phyloP scores from a whole-genome alignment of 1,140 invertebrate genomes.

The Sarcophaga bullata region DNA sequence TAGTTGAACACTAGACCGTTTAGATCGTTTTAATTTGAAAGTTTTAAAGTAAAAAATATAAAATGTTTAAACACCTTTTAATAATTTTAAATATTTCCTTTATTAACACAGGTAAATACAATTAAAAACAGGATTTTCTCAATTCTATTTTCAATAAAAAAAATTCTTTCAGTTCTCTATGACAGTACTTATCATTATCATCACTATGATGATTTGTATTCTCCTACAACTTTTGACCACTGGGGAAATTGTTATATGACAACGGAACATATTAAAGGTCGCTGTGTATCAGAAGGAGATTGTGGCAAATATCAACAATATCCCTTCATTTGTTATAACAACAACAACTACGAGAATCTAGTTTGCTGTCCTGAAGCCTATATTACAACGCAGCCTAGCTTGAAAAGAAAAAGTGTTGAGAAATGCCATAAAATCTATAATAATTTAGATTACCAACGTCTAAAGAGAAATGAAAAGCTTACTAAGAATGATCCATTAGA shows the following conservation, averaged over 20 bases:
- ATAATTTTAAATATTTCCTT: too few relatives aligned
- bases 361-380: slow-evolving; percentile 51
- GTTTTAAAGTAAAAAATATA: too few relatives aligned
- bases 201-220: too few relatives aligned
- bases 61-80: too few relatives aligned
- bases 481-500: slow-evolving; percentile 39
- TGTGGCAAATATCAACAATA: slow-evolving; percentile 46
- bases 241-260: slow-evolving; percentile 49
- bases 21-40: too few relatives aligned
- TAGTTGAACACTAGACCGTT: too few relatives aligned
- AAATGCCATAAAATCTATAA: neutral
- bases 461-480: neutral
- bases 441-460: neutral
- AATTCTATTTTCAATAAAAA: too few relatives aligned
- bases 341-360: slow-evolving; percentile 34
- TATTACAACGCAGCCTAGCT: slow-evolving; percentile 29
- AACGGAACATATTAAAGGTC: slow-evolving; percentile 47
- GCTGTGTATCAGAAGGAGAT: slow-evolving; percentile 45
- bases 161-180: too few relatives aligned
- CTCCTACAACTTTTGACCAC: neutral
- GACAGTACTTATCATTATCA: neutral
- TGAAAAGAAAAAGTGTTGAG: neutral
- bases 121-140: too few relatives aligned
- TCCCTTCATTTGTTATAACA: slow-evolving; percentile 42
- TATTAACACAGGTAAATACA: too few relatives aligned